Base-by-base conservation (phyloP, 2,888 invertebrate genomes). In the Lycocerus yunnanus region DNA sequence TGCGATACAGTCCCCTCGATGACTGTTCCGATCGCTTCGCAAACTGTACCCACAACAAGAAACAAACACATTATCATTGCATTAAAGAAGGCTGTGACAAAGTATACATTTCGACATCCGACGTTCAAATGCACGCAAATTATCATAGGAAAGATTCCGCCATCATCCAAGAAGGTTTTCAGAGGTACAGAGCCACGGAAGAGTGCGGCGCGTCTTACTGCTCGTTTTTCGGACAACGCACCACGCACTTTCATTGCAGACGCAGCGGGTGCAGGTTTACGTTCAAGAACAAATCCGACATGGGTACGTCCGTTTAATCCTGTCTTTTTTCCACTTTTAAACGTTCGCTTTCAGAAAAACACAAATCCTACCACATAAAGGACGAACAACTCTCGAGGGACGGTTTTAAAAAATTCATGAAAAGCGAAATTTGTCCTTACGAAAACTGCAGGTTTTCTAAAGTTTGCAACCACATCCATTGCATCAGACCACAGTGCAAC, bases 41-140 rank as follows among this genome's bases (percentile, higher is more conserved):
- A 59, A 85, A 86, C 74, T 98, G 98, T 86, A 94, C 94, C 1
- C 98, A 98, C 88, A 98, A 97, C 88, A 89, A 95, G 78, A 95
- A 96, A 84, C 97, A 97, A 86, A 97, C 97, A 0, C 97, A 97
- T 87, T 99, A 99, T 87, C 98, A 99, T 86, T 99, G 98, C 87
- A 93, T 98, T 78, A 97, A 98, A 88, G 97, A 94, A 85, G 94
- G 94, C 80, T 95, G 95, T 86, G 94, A 95, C 89, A 98, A 97
- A 89, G 96, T 97, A 0, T 99, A 99, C 89, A 98, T 99, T 85
- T 97, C 97, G 83, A 99, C 99, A 3, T 98, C 98, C 67, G 99
- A 99, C 87, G 98, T 99, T 4, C 98, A 99, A 88, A 98, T 98
- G 98, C 99, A 99, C 87, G 97, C 98, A 3, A 98, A 98, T 88